Conservation (phyloP, 2,797 vertebrate species). For the Pristis pectinata region DNA sequence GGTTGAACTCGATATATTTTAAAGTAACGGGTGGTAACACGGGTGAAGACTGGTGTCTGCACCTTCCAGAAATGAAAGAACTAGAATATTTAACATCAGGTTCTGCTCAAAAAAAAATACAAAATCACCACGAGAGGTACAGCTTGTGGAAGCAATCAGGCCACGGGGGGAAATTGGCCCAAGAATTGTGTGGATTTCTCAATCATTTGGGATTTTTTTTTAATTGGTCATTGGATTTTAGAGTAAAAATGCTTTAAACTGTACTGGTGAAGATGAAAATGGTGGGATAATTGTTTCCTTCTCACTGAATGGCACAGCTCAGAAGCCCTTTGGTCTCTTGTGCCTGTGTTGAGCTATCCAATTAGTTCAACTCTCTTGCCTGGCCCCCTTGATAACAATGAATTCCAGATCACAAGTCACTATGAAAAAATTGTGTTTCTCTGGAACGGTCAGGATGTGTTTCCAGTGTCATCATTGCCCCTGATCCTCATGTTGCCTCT, state of each 20-base stretch:
- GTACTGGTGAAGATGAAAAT: neutral
- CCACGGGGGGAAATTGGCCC: neutral
- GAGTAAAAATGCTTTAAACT: neutral
- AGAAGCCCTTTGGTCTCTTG: neutral
- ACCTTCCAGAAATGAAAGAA: neutral
- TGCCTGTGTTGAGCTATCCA: neutral
- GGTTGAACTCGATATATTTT: conserved; percentile 26
- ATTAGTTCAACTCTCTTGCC: neutral
- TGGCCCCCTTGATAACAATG: too few relatives aligned
- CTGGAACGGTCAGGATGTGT: too few relatives aligned
- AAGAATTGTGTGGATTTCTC: neutral
- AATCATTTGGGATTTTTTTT: neutral
- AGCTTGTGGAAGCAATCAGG: neutral
- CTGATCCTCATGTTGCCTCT: neutral
- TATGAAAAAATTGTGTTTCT: too few relatives aligned
- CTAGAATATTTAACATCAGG: neutral
- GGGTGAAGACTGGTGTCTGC: neutral
- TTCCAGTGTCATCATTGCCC: too few relatives aligned
- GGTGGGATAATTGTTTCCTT: neutral
- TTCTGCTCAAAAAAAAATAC: neutral
- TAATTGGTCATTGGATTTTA: neutral
- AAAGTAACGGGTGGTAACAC: neutral
- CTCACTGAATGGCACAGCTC: neutral
- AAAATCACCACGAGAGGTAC: neutral
- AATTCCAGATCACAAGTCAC: too few relatives aligned